Base-by-base conservation (phyloP, 2,888 invertebrate species). In the Lasioglossum morio region DNA sequence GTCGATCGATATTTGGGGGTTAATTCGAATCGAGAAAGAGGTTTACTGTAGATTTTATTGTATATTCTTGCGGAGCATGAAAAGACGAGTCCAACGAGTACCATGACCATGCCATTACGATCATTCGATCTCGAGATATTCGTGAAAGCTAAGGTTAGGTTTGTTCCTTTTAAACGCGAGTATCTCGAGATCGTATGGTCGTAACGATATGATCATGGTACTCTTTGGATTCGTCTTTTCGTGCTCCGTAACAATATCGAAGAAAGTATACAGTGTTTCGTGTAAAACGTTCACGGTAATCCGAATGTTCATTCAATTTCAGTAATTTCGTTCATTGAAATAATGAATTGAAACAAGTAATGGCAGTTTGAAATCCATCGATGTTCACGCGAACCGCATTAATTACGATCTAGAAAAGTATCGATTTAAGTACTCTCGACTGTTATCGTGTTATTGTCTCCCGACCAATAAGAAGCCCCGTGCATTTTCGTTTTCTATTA, bases 401-500 rank as follows among this genome's bases (percentile, higher is more conserved):
- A 60, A 43, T 34, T 2, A 27, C 27, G 79, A 80, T 80, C 43
- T 74, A 19, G 23, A n/a, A 19, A 70, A 72, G 34, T 40, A 72
- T 81, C 69, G 60, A 37, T 37, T n/a, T n/a, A n/a, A n/a, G n/a
- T 10, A 34, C 10, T 19, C 34, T 66, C 34, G 60, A 23, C 14
- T 46, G 81, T 81, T 85, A 87, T 16, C 74, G 70, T 30, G 48
- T 85, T 87, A 81, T 87, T 84, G 79, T 89, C 46, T 46, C 0
- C 27, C 78, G 72, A 57, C 77, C 77, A 83, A 77, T 74, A 79
- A 83, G 70, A 77, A 19, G 27, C n/a, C 4, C 19, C 37, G 27
- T 82, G 76, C 76, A 79, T 89, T 89, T 87, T 83, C 76, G 63
- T 77, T 73, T 75, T 72, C 75, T 76, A 80, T 79, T 82, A 81